phyloP scores from a whole-genome alignment of 2,888 invertebrate genomes.

The Criorhina ranunculi region DNA sequence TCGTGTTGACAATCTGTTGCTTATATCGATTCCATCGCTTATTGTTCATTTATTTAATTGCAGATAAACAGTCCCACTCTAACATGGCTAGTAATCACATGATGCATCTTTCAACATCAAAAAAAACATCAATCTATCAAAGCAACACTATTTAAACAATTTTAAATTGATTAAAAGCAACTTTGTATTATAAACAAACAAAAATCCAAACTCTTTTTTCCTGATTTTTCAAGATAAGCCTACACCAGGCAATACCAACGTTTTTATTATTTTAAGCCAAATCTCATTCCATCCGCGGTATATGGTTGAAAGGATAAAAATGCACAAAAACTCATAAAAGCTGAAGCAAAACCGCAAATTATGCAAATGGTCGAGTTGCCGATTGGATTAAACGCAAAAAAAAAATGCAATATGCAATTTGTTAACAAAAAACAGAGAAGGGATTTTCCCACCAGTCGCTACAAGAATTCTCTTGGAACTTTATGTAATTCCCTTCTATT shows the following conservation, averaged over 20 bases:
- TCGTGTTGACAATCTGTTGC: too few species aligned
- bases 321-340: conserved; percentile 5
- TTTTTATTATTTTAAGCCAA: background rate
- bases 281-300: background rate
- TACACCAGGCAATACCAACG: too few species aligned
- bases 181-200: background rate
- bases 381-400: conserved; percentile 57
- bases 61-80: too few species aligned
- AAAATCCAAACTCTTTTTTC: background rate
- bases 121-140: background rate
- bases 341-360: conserved; percentile 43
- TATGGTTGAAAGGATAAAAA: background rate
- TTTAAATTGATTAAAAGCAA: background rate
- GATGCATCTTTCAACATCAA: background rate
- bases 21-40: too few species aligned
- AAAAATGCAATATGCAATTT: conserved; percentile 23
- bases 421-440: conserved; percentile 6
- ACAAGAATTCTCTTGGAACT: background rate
- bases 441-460: background rate
- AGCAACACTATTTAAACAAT: background rate
- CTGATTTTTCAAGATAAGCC: background rate
- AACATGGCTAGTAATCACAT: background rate
- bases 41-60: too few species aligned
- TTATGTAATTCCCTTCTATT: conserved; percentile 10
- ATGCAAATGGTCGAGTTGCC: conserved; percentile 53